phyloP scores from a whole-genome alignment of 1,140 invertebrate genomes.

The Drosophila hydei region DNA sequence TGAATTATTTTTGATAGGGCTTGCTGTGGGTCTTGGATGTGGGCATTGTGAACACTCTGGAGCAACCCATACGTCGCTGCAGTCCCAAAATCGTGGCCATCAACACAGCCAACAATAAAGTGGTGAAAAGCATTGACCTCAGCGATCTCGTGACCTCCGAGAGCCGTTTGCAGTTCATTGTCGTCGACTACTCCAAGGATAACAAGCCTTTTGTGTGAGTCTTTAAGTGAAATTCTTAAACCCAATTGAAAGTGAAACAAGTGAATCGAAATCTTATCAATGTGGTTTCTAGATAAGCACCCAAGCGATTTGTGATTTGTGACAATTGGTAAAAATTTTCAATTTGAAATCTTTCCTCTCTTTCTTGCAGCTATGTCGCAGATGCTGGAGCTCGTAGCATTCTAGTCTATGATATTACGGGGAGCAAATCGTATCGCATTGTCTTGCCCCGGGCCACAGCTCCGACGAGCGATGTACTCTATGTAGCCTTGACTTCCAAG shows the following conservation, averaged over 20 bases:
- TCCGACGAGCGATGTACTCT: conserved; percentile 85
- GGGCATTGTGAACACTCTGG: conserved; percentile 88
- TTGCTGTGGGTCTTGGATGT: conserved; percentile 89
- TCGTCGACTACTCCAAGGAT: conserved; percentile 84
- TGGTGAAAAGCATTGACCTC: conserved; percentile 87
- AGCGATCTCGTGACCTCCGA: conserved; percentile 84
- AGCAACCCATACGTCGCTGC: conserved; percentile 87
- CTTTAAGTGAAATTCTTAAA: not conserved
- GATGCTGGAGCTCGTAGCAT: conserved; percentile 86
- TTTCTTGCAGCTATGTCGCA: conserved; percentile 84
- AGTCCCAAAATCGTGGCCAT: conserved; percentile 88
- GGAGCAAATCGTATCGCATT: conserved; percentile 85
- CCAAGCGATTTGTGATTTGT: no score
- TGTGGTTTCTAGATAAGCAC: no score
- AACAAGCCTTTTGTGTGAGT: conserved; percentile 83
- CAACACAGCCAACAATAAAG: conserved; percentile 85
- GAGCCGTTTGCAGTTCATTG: conserved; percentile 87
- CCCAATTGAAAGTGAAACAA: not conserved
- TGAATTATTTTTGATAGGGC: conserved; percentile 76
- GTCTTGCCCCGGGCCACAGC: conserved; percentile 85
- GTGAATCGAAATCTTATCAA: conserved; percentile 1
- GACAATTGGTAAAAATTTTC: not conserved
- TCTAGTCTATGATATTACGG: conserved; percentile 86
- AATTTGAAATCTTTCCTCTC: not conserved
- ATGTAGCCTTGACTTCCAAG: conserved; percentile 85